Evolutionary conservation across 2,797 vertebrate genomes (phyloP), one percentile per base, ranked within the genome.

Genomic region (Rhodeus uyekii): DNA sequence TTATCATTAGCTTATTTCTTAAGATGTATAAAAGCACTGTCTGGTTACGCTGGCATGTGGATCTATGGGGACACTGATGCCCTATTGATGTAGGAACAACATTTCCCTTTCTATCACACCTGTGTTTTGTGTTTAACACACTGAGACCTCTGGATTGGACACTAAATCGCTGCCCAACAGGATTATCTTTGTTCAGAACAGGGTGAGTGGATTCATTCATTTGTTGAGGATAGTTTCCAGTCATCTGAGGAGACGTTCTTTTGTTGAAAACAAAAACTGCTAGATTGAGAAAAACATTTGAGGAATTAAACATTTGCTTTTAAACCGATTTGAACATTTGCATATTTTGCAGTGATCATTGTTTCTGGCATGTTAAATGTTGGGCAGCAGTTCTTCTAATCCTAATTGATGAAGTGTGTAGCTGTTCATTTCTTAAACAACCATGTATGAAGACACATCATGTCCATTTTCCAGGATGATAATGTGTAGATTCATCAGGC

Each of bases 141-240:
- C 32, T 2, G 22, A 69, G 27, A 44, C 39, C 18, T 69, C 22
- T 39, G 16, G 34, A 74, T 64, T 64, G 32, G 24, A 73, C 4
- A 7, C 29, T 48, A 36, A 61, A 65, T 74, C 8, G 0, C 9
- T 64, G 55, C 2, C 48, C 27, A 38, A 53, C 24, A 32, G 71
- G 71, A 55, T 73, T 44, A 22, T 22, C 8, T 32, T 55, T 65
- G 24, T 81, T 64, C 42, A 39, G 60, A 81, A 22, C 58, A 67
- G 36, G 79, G 80, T 81, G 46, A 75, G 80, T 64, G 53, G 29
- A 48, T 64, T 77, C 58, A 32, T 64, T 77, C 19, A 48, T 64
- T 64, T 64, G 32, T 77, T 76, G 22, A 16, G 46, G 63, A n/a
- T 16, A 24, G 32, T 63, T 72, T 27, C 14, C 55, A 3, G 68